Percentiles rank a stretch among this genome's conserved stretches.
Evolutionary conservation across 64 coral and sea anemone species (phyloP).

Genomic region (Montipora foliosa): DNA sequence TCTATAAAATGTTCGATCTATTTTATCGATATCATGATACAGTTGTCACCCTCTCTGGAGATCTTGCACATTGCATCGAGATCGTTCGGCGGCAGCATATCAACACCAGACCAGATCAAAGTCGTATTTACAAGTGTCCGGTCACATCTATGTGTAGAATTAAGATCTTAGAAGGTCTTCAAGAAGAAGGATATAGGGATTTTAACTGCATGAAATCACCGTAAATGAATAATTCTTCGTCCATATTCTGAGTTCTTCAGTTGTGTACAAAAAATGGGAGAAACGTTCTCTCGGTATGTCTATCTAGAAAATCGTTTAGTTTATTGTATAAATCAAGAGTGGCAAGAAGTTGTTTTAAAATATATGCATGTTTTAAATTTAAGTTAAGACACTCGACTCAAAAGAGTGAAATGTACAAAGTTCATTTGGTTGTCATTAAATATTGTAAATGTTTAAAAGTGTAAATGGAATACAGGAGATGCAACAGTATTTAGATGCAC

Average conservation of each 20-base stretch:
- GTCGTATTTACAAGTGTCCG: too few species aligned
- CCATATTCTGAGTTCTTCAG: neutral
- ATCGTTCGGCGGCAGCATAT: too few species aligned
- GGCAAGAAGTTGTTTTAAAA: constrained; percentile 39
- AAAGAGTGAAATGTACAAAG: constrained; percentile 34
- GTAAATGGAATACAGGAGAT: neutral
- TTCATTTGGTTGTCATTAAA: constrained; percentile 31
- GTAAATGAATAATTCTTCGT: too few species aligned
- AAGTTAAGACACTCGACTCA: constrained; percentile 33
- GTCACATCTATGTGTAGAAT: too few species aligned
- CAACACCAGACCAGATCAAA: too few species aligned
- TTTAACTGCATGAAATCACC: too few species aligned
- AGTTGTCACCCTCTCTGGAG: too few species aligned
- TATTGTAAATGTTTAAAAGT: constrained; percentile 21
- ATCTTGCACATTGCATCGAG: too few species aligned
- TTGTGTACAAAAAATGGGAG: neutral
- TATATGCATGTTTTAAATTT: constrained; percentile 38
- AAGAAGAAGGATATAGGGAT: too few species aligned
- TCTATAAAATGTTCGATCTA: too few species aligned
- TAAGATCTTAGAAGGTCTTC: too few species aligned
- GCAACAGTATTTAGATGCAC: neutral
- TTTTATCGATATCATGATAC: too few species aligned
- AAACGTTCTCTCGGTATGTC: neutral
- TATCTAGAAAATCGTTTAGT: constrained; percentile 31
- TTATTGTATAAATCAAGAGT: constrained; percentile 30